Evolutionary conservation across 2,113 vertebrate genomes (phyloP), one percentile per base, ranked within the genome.

Genomic region (Sylvilagus bachmani): DNA sequence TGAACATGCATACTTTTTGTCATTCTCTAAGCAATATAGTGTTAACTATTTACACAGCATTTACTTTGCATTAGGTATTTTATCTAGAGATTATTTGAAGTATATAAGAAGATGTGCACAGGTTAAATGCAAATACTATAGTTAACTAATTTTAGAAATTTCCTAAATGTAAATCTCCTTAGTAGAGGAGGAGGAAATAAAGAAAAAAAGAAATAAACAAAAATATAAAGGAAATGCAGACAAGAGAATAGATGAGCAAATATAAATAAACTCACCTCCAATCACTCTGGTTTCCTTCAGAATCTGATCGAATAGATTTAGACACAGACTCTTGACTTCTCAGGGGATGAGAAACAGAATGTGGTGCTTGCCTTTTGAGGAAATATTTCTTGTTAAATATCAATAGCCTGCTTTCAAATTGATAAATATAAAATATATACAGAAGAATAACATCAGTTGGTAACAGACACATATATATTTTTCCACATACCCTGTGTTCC

Each of bases 401-500:
- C 22, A 96, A 67, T 89, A 97, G 24, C 71, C 94, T 98, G 80
- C 51, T 94, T 95, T 53, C 73, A 95, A 86, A 51, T 58, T 81
- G 12, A 95, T 17, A 91, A 96, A 95, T 44, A 8, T 86, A 89
- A 96, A 74, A 94, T 73, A 79, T 44, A 93, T 6, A 51, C 31
- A 91, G 31, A 96, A 69, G 66, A 96, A 92, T 91, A 94, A 44
- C 1, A 87, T 44, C 61, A 91, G 36, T 29, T 2, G 92, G 93
- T 75, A 93, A 96, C 79, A 94, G 64, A 94, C 29, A 87, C 9
- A 86, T 21, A 93, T 75, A 53, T 58, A 36, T 61, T 90, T 95
- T 91, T 94, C 19, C 38, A 98, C 98, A 61, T 98, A 99, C 98
- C 98, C 74, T 44, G 21, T 92, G 74, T 93, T 96, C 73, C 61